Base-by-base conservation (phyloP, 2,797 vertebrate genomes). In the Streptopelia turtur region DNA sequence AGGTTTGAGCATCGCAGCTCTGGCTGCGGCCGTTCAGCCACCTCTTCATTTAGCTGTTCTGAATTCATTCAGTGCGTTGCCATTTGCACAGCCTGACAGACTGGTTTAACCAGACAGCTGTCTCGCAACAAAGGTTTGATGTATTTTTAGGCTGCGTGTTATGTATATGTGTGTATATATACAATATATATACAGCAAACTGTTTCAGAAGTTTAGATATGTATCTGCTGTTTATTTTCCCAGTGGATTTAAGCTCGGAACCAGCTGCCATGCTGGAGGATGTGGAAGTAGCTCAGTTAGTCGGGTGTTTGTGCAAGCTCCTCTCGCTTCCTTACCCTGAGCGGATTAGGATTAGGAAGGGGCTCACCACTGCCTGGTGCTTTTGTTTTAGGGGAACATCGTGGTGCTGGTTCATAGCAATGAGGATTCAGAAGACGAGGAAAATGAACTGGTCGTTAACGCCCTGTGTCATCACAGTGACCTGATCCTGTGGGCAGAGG, bases 401-500 rank as follows among this genome's bases (percentile, higher is more conserved):
- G 98, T 99, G 88, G 98, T 98, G 97, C 97, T 99, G 80, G 97
- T 98, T 15, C 99, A 98, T 23, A 98, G 98, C 95, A 97, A 96
- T 0, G 97, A 98, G 31, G 98, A 98, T 2, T 97, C 98, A 0
- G 98, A 98, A 13, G 98, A 99, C 0, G 98, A 98, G 86, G 98
- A 98, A 60, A 98, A 98, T 0, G 97, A 98, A 18, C 71, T 97
- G 89, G 96, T 99, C 4, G 96, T 98, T 83, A 98, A 92, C 59
- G 98, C 98, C 31, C 92, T 99, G 59, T 97, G 97, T 21, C 99
- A 99, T 95, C 99, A 99, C 96, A 98, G 99, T 55, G 98, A 97
- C 91, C 97, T 99, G 91, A 92, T 98, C 63, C 98, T 99, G 57
- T 97, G 98, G 72, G 98, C 98, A 1, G 98, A 99, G 96, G 99